Evolutionary conservation across 2,797 vertebrate genomes (phyloP).

Genomic region (Alectoris magna): DNA sequence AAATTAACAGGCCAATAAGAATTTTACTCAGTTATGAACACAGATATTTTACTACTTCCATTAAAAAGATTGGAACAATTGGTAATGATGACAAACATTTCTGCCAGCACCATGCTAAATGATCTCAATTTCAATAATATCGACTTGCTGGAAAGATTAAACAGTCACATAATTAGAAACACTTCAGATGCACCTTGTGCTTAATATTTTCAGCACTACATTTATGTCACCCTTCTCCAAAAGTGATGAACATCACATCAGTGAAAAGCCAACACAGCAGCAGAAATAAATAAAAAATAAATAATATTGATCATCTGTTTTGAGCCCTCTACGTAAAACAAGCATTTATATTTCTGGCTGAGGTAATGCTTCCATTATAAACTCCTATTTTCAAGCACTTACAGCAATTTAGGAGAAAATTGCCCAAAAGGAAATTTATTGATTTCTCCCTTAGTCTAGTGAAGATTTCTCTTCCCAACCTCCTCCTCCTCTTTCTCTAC

Average conservation of each 20-base stretch:
- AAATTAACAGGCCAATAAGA: background rate
- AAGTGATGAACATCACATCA: background rate
- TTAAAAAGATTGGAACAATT: background rate
- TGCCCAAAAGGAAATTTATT: background rate
- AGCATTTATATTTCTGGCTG: slow-evolving; percentile 8
- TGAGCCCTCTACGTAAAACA: background rate
- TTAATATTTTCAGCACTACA: background rate
- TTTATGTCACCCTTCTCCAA: background rate
- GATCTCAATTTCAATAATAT: background rate
- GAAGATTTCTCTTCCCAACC: background rate
- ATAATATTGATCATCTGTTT: background rate
- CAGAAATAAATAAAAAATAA: slow-evolving; percentile 7
- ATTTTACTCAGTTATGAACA: background rate
- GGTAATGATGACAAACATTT: background rate
- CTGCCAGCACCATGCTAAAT: background rate
- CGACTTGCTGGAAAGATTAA: slow-evolving; percentile 4
- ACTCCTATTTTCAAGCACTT: background rate
- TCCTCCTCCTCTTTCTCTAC: background rate
- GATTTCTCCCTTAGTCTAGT: background rate
- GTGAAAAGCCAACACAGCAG: background rate
- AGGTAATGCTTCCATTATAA: background rate
- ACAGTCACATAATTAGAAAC: background rate
- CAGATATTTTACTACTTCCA: background rate
- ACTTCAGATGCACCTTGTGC: background rate
- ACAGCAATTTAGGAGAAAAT: background rate